Evolutionary conservation across 2,113 vertebrate genomes (phyloP), one percentile per base, ranked within the genome.

Genomic region (Tenebrosternarchus preto): DNA sequence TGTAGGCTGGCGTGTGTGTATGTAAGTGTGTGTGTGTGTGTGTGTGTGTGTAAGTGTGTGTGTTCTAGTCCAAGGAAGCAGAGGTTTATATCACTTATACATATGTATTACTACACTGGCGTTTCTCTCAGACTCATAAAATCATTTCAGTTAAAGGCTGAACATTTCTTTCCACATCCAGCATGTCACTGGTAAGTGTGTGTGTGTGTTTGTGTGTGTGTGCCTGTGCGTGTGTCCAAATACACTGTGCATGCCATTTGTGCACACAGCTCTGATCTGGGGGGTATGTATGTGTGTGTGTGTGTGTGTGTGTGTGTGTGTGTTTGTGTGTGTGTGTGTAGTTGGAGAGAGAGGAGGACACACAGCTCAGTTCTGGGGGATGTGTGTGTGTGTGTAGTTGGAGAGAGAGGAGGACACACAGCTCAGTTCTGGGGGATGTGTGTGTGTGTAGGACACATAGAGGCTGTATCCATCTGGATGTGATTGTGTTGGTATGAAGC

Each of bases 391-490:
- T 78, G 16, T 19, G 76, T 24, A 77, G 77, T 72, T 78, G 68
- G 36, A 72, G 56, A 33, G 59, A 61, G 33, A 12, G 31, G 64
- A 67, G 64, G 64, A 33, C n/a, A n/a, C n/a, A n/a, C n/a, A n/a
- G n/a, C n/a, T n/a, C n/a, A n/a, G n/a, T n/a, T n/a, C n/a, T n/a
- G n/a, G n/a, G n/a, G 60, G 53, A 43, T 77, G 66, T 60, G 67
- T 78, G 24, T 71, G 66, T 43, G 9, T 78, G 16, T 19, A n/a
- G n/a, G n/a, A n/a, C 31, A 33, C 61, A 31, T 29, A 64, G 5
- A 64, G 22, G 53, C 60, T n/a, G n/a, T n/a, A n/a, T n/a, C 76
- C 82, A 84, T 86, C 76, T 86, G 82, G 76, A 80, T 86, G 64
- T 59, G 63, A 82, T 84, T 79, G 57, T 25, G 50, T n/a, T 46